Evolutionary conservation across 1,140 invertebrate genomes (phyloP).

Genomic region (Aphidius gifuensis): DNA sequence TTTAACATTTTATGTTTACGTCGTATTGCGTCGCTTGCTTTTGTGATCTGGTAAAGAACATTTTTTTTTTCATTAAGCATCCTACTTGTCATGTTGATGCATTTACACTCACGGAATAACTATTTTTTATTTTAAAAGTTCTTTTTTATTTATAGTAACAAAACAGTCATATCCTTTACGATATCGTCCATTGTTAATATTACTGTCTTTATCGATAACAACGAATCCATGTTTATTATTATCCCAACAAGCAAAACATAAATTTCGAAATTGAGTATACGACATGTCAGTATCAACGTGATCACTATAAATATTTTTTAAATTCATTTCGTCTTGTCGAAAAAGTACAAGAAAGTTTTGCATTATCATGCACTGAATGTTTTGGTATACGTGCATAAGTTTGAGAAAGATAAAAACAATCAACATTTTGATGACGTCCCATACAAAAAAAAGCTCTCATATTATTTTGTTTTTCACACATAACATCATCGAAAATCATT

Average conservation of each 20-base stretch:
- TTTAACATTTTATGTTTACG: constrained; percentile 27
- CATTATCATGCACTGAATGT: too few species aligned
- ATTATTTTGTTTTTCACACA: too few species aligned
- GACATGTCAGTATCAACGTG: constrained; percentile 6
- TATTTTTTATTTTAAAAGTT: constrained; percentile 1
- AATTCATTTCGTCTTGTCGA: constrained; percentile 11
- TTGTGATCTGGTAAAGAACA: constrained; percentile 22
- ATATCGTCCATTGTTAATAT: constrained; percentile 15
- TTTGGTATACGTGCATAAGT: too few species aligned
- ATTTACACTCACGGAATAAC: neutral
- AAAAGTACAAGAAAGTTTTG: neutral
- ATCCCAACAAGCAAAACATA: constrained; percentile 3
- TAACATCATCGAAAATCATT: too few species aligned
- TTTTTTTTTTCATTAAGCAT: constrained; percentile 14
- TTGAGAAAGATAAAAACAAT: too few species aligned
- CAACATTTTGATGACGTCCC: too few species aligned
- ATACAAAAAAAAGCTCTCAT: too few species aligned
- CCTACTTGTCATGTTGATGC: constrained; percentile 16
- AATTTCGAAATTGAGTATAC: constrained; percentile 4
- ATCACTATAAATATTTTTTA: constrained; percentile 9
- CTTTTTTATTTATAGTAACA: constrained; percentile 11
- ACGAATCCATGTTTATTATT: constrained; percentile 10
- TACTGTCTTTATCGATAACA: constrained; percentile 7
- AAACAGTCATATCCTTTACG: too few species aligned
- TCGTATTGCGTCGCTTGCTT: constrained; percentile 26